A percentile compares a stretch with the other conserved stretches of the same genome.
phyloP scores from a whole-genome alignment of 2,113 vertebrate species.

The Gasterosteus aculeatus region DNA sequence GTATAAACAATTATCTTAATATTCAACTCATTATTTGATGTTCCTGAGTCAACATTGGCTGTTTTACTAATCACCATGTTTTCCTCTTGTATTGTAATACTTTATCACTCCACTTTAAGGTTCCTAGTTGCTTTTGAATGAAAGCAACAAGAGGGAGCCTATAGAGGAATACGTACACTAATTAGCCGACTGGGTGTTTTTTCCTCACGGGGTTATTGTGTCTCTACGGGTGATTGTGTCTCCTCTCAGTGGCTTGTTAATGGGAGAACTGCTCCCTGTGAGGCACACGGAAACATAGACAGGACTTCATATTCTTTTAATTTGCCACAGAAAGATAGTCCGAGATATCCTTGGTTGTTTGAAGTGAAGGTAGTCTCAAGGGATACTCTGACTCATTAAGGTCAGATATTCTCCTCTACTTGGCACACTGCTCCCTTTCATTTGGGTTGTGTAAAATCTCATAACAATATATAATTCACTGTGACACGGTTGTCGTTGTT shows the following conservation, averaged over 20 bases:
- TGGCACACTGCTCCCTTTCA: slow-evolving; percentile 36
- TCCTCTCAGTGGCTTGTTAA: slow-evolving; percentile 53
- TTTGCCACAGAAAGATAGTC: slow-evolving; percentile 49
- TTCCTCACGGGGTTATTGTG: slow-evolving; percentile 49
- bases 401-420: slow-evolving; percentile 54
- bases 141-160: slow-evolving; percentile 2
- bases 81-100: not conserved
- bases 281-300: slow-evolving; percentile 40
- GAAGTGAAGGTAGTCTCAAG: slow-evolving; percentile 42
- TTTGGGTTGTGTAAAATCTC: slow-evolving; percentile 30
- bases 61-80: not conserved
- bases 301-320: slow-evolving; percentile 47
- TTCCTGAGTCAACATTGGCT: not conserved
- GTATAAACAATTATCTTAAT: not conserved
- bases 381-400: slow-evolving; percentile 48
- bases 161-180: slow-evolving; percentile 59
- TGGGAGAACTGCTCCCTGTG: slow-evolving; percentile 39
- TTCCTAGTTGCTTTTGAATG: slow-evolving; percentile 17
- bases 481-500: slow-evolving; percentile 14
- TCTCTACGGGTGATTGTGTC: slow-evolving; percentile 63
- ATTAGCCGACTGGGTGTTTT: slow-evolving; percentile 67
- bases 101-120: slow-evolving; percentile 13
- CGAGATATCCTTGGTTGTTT: slow-evolving; percentile 41
- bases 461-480: slow-evolving; percentile 26
- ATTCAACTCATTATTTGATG: slow-evolving; percentile 4